Evolutionary conservation across 2,113 vertebrate genomes (phyloP), one percentile per base, ranked within the genome.

Genomic region (Catagonus wagneri): DNA sequence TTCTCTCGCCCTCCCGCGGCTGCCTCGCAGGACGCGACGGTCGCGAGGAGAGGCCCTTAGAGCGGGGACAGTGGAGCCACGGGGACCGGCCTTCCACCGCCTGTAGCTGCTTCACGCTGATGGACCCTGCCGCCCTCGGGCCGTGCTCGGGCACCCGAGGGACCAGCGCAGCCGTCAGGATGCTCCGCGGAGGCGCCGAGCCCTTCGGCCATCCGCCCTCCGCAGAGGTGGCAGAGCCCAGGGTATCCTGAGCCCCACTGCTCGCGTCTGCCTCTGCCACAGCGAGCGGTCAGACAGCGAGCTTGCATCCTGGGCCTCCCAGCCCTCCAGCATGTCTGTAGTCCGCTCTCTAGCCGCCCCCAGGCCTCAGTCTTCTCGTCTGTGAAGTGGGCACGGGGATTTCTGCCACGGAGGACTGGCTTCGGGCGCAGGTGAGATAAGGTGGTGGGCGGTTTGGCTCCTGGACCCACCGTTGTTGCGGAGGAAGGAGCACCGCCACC

Each of bases 401-500:
- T 11, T 61, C n/a, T 32, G 4, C 29, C 3, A 19, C 3, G 25
- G 44, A 54, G n/a, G 20, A 7, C 12, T 22, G 16, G n/a, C 17
- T 2, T 61, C 3, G 1, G 61, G 44, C 56, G 61, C 5, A 16
- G 8, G n/a, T 8, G 3, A 8, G 34, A 29, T 12, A 1, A 0
- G 1, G 52, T 20, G 81, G 52, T 34, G 11, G 32, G 14, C 5
- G 22, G 66, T 22, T 69, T 4, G 39, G 60, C 22, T 23, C 60
- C 23, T 19, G 3, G 2, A 23, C 44, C 44, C n/a, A 32, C 58
- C 0, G 0, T 8, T 1, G 8, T 0, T 15, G 19, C 32, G 0
- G 84, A 22, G 25, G 63, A 44, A n/a, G 29, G 2, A 1, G 5
- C 2, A 2, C 36, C 4, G 0, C 19, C 25, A 19, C 74, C 92